Evolutionary conservation across 1,140 invertebrate species (phyloP), one percentile per base, ranked within the genome.

Genomic region (Drosophila sproati): DNA sequence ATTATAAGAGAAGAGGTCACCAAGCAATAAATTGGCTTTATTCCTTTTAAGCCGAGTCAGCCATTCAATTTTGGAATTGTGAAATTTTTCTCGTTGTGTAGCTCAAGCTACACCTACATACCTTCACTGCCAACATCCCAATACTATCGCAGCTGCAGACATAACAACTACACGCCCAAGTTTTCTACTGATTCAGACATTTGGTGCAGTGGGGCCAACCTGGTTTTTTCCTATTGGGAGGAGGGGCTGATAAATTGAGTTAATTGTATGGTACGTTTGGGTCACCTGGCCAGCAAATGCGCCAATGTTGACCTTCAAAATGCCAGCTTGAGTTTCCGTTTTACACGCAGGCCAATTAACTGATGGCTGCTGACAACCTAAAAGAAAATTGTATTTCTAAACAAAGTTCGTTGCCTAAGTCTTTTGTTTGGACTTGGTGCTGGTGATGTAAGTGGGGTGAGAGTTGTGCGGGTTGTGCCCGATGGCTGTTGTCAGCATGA

Each of bases 381-480:
- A 74, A 60, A 73, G 45, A 64, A 32, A 70, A 73, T 59, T 35
- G 43, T 37, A 56, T 73, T 81, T 78, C 66, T 54, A 60, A 69
- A 35, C 63, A 32, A 61, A 89, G 83, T 88, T 88, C 71, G 83
- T 88, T 88, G 83, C 83, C 77, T 85, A 89, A 88, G 85, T 88
- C 83, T 83, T 88, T 88, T 88, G 83, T 89, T 68, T 83, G 74
- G 73, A 43, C 10, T 43, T 43, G 20, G 20, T 20, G 51, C 45
- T 54, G 60, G 7, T 50, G 70, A 80, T 56, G 69, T 59, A 67
- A 47, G 32, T 34, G 34, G 29, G n/a, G n/a, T 4, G 41, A 32
- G 12, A 5, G 34, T 34, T n/a, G 10, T 4, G 52, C 8, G 28
- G 29, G 32, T n/a, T 8, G 28, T 1, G 10, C 51, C 10, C 10